Base-by-base conservation (phyloP, 2,888 invertebrate genomes). In the Ophion ventricosus region DNA sequence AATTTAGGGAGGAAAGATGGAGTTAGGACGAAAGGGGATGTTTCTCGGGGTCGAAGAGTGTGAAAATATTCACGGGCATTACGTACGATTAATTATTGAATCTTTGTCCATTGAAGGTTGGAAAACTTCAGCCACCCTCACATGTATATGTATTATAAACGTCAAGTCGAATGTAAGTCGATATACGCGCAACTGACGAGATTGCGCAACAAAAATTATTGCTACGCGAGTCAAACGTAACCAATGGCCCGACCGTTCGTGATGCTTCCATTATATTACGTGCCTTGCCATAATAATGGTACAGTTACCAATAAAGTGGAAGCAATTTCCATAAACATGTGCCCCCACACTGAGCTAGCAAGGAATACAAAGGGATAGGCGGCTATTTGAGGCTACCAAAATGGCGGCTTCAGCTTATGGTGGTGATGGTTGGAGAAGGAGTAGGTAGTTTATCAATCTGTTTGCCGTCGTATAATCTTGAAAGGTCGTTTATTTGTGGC, bases 381-480 rank as follows among this genome's bases (percentile, higher is more conserved):
- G 20, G 56, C 57, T 23, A 35, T 70, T 43, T 26, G 57, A 73
- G 14, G 54, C 69, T 63, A 69, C 49, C 54, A 69, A 29, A 67
- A 49, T 59, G 63, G 80, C 64, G 40, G 40, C 61, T 66, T 80
- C 35, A 23, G 49, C 66, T 72, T 43, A 81, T 79, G 79, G 79
- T 69, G 49, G 63, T 35, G 20, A 49, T 54, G 43, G 29, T 17
- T 56, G 26, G 49, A 69, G 26, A 17, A 29, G 54, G 67, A 14
- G 43, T 49, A 69, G 78, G 67, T 66, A 66, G 79, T 84, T 84
- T 82, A 82, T 84, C 84, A 84, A 84, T 84, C 81, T 82, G 82
- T 76, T 82, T 79, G 66, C 79, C 72, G 75, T 84, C 79, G 72
- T 79, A 82, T 79, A 82, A 84, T 84, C 75, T 79, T 76, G 82